A percentile compares a stretch with the other conserved stretches of the same genome.
Conservation (phyloP, 1,140 invertebrate genomes). For the Eumeta japonica region DNA sequence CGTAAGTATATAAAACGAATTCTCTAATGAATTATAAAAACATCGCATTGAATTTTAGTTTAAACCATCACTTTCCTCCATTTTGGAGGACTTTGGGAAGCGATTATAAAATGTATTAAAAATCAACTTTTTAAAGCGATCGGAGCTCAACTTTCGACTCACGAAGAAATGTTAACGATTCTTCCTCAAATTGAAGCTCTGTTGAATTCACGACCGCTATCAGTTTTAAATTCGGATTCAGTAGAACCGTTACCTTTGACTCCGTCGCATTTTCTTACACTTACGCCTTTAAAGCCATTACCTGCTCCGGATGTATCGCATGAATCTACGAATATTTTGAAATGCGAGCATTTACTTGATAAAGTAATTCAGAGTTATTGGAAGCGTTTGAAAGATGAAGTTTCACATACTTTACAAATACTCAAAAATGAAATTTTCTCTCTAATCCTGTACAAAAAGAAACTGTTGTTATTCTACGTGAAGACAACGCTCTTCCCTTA, state of each 20-base stretch:
- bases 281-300: slow-evolving; percentile 11
- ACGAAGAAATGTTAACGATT: slow-evolving; percentile 18
- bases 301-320: slow-evolving; percentile 7
- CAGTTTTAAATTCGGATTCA: slow-evolving; percentile 13
- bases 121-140: slow-evolving; percentile 6
- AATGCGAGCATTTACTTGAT: slow-evolving; percentile 6
- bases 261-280: slow-evolving; percentile 37
- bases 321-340: slow-evolving; percentile 3
- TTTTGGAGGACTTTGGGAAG: slow-evolving; percentile 6
- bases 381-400: slow-evolving; percentile 12
- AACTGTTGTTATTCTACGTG: slow-evolving; percentile 19
- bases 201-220: slow-evolving; percentile 28
- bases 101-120: slow-evolving; percentile 4
- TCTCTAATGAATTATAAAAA: no score
- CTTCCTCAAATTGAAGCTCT: slow-evolving; percentile 23
- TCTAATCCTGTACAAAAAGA: slow-evolving; percentile 8
- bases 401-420: slow-evolving; percentile 9
- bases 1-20: not conserved
- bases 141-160: slow-evolving; percentile 7
- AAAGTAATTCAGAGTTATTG: slow-evolving; percentile 11
- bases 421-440: slow-evolving; percentile 9
- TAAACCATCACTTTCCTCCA: slow-evolving; percentile 6
- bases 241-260: slow-evolving; percentile 26
- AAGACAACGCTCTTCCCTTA: slow-evolving; percentile 15
- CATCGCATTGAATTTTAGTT: slow-evolving; percentile 2